Evolutionary conservation across 2,113 vertebrate genomes (phyloP).

Genomic region (Pipra filicauda): DNA sequence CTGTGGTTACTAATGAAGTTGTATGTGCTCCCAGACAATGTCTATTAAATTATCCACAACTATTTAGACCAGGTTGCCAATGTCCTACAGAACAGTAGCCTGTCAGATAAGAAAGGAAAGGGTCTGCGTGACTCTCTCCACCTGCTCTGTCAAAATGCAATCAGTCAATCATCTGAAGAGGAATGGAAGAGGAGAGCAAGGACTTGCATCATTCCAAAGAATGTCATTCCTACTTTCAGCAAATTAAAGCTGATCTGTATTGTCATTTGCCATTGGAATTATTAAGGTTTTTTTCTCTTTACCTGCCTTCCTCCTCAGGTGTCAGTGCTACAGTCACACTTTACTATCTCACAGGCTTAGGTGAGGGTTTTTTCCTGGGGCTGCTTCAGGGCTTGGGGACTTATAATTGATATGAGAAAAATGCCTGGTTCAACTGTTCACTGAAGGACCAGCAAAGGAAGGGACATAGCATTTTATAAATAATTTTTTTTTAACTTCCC

Average conservation of each 20-base stretch:
- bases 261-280: slow-evolving; percentile 61
- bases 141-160: background rate
- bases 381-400: background rate
- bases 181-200: background rate
- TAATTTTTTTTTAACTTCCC: background rate
- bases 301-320: slow-evolving; percentile 9
- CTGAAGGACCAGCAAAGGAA: background rate
- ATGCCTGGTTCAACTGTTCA: background rate
- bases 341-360: background rate
- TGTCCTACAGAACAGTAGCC: background rate
- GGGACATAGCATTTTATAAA: background rate
- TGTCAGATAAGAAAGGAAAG: background rate
- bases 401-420: slow-evolving; percentile 2
- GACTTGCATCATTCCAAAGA: slow-evolving; percentile 26
- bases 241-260: slow-evolving; percentile 68
- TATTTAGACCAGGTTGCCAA: background rate
- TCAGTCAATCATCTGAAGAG: background rate
- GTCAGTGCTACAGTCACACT: slow-evolving; percentile 23
- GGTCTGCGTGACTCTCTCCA: background rate
- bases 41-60: background rate
- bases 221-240: slow-evolving; percentile 62
- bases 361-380: background rate
- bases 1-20: background rate
- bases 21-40: background rate
- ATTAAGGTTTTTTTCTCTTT: slow-evolving; percentile 29